These are phyloP conservation scores for Pyrgus malvae DNA, from an alignment of 2,888 invertebrate genomes.

Conservation along the genomic window DNA sequence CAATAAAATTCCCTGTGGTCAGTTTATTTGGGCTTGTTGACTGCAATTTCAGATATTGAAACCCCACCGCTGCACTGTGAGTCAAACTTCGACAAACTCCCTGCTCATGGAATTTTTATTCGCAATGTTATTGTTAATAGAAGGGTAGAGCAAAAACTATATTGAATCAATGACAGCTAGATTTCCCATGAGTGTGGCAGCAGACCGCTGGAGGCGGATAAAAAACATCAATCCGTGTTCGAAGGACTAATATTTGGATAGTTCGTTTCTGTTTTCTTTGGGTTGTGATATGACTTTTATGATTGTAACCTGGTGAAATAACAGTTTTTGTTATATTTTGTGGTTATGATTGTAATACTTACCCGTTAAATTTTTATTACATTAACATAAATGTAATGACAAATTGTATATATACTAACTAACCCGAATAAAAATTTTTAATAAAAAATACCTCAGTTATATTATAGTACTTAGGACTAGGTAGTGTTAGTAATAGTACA, in stretches of 20 bases:
- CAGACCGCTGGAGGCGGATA: constrained; percentile 60
- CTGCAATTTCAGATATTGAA: constrained; percentile 24
- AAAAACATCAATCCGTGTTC: constrained; percentile 15
- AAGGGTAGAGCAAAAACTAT: constrained; percentile 55
- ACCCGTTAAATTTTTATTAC: too few species aligned
- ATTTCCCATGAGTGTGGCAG: constrained; percentile 63
- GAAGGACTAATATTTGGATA: constrained; percentile 16
- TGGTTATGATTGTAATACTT: too few species aligned
- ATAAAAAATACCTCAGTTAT: too few species aligned
- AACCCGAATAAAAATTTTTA: too few species aligned
- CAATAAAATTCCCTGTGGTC: constrained; percentile 15
- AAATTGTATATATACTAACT: too few species aligned
- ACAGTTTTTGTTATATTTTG: too few species aligned
- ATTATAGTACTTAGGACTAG: too few species aligned
- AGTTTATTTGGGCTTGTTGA: constrained; percentile 20
- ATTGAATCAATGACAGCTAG: constrained; percentile 62
- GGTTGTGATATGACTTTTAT: too few species aligned
- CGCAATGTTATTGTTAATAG: constrained; percentile 54
- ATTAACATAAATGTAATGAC: too few species aligned
- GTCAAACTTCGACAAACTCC: constrained; percentile 21
- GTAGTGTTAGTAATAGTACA: too few species aligned
- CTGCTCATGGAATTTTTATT: constrained; percentile 26
- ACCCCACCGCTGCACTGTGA: constrained; percentile 19
- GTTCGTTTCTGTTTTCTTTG: too few species aligned
- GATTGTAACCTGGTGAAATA: too few species aligned